Conservation (phyloP, 1,140 invertebrate species). For the Fopius arisanus region DNA sequence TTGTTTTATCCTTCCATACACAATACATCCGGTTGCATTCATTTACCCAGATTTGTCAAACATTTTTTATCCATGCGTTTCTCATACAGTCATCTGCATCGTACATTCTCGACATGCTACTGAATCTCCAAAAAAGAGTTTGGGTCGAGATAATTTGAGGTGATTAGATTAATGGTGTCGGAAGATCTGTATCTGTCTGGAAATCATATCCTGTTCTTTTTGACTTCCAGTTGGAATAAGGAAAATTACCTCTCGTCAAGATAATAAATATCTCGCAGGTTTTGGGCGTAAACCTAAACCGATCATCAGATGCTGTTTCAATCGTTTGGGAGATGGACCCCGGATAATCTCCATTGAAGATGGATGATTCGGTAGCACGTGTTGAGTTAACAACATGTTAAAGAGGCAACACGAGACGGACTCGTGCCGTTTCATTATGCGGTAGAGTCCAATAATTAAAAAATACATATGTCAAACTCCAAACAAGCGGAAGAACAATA, state of each 20-base stretch:
- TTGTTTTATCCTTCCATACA: neutral
- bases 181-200: too few species aligned
- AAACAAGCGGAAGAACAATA: neutral
- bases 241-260: neutral
- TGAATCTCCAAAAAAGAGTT: neutral
- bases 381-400: neutral
- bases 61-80: neutral
- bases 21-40: constrained; percentile 8
- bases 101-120: neutral
- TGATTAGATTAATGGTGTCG: too few species aligned
- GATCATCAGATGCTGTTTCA: neutral
- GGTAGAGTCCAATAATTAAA: neutral
- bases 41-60: neutral
- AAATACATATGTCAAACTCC: neutral
- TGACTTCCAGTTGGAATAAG: neutral
- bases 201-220: neutral
- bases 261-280: neutral
- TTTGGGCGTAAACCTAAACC: neutral
- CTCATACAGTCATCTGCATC: neutral
- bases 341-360: neutral
- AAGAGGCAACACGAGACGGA: neutral
- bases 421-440: neutral
- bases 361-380: neutral
- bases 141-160: neutral
- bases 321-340: neutral